phyloP scores from a whole-genome alignment of 1,140 invertebrate species.

The Cydia strobilella region DNA sequence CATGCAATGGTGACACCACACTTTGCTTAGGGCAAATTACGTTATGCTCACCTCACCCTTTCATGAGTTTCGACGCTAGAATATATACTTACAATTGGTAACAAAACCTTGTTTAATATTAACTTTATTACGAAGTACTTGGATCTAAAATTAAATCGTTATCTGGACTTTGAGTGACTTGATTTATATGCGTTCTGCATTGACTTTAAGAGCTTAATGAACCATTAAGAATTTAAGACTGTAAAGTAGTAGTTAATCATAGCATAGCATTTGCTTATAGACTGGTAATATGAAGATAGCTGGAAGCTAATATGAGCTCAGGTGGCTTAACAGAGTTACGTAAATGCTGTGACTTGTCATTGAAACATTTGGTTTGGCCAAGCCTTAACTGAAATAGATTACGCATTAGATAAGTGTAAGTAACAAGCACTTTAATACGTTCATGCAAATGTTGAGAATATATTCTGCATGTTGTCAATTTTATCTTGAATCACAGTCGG shows the following conservation, averaged over 20 bases:
- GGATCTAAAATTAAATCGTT: neutral
- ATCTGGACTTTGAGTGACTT: neutral
- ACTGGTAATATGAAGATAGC: neutral
- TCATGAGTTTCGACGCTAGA: neutral
- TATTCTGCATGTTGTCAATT: neutral
- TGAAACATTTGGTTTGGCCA: conserved; percentile 2
- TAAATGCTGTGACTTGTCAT: neutral
- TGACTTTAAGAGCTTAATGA: conserved; percentile 5
- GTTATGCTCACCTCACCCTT: neutral
- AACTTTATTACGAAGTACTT: neutral
- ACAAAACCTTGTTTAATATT: neutral
- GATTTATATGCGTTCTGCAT: neutral
- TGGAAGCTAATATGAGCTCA: conserved; percentile 18
- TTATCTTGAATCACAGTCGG: too few relatives aligned
- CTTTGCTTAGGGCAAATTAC: neutral
- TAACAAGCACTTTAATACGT: neutral
- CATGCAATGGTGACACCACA: conserved; percentile 18
- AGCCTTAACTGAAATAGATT: conserved; percentile 1
- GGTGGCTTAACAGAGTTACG: neutral
- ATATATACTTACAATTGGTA: neutral
- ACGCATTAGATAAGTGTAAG: neutral
- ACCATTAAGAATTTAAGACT: neutral
- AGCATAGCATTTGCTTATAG: neutral
- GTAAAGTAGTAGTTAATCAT: conserved; percentile 24
- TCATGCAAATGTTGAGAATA: neutral